Evolutionary conservation across 2,113 vertebrate species (phyloP).

Genomic region (Chlamydotis undulata): DNA sequence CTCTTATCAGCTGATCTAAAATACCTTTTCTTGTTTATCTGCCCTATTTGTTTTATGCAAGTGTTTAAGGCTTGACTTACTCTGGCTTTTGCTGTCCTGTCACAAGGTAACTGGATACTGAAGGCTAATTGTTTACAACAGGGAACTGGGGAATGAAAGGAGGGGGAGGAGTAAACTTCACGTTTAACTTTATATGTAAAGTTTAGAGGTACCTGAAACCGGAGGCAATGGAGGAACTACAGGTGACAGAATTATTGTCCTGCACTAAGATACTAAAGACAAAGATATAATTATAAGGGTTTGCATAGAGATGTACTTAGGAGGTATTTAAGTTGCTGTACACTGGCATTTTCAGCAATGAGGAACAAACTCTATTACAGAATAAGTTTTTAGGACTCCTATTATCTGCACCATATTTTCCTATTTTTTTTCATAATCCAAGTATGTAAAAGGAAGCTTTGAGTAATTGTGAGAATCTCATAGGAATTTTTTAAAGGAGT

Average conservation of each 20-base stretch:
- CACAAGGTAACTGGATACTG: slow-evolving; percentile 44
- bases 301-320: neutral
- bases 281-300: neutral
- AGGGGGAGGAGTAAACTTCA: slow-evolving; percentile 15
- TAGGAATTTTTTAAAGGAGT: neutral
- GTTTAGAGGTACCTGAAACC: neutral
- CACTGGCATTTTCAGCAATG: neutral
- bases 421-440: neutral
- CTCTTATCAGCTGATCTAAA: slow-evolving; percentile 25
- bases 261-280: neutral
- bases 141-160: neutral
- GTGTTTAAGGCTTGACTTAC: slow-evolving; percentile 27
- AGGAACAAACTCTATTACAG: neutral
- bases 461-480: neutral
- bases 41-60: slow-evolving; percentile 29
- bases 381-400: neutral
- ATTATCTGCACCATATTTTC: neutral
- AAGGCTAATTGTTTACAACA: slow-evolving; percentile 37
- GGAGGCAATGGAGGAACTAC: neutral
- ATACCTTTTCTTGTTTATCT: slow-evolving; percentile 46
- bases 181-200: neutral
- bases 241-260: neutral
- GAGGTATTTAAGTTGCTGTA: neutral
- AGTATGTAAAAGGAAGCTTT: neutral
- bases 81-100: slow-evolving; percentile 35